Percentiles rank a stretch among this genome's conserved stretches.
These are phyloP conservation scores for Premnoplex brunnescens DNA, from an alignment of 2,797 vertebrate genomes.

Conservation along the genomic window DNA sequence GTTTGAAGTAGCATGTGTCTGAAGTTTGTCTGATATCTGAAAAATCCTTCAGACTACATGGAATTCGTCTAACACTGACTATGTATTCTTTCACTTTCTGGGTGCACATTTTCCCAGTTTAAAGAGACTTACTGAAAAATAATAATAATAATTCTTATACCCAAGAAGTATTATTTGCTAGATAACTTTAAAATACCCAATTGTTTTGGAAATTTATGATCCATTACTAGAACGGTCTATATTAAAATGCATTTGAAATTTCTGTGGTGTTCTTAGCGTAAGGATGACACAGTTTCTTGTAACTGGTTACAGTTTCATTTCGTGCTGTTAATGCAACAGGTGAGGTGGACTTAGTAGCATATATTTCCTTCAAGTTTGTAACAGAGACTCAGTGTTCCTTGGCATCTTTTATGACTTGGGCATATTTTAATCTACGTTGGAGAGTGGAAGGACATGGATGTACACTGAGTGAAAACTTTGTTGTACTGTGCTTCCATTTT, in stretches of 20 bases:
- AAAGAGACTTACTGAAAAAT: neutral
- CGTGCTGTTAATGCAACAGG: neutral
- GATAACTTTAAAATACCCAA: neutral
- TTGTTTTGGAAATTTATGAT: neutral
- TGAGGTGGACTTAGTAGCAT: neutral
- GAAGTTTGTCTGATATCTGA: neutral
- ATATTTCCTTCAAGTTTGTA: neutral
- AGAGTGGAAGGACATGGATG: neutral
- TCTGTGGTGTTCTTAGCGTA: neutral
- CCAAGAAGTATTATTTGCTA: neutral
- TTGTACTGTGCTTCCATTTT: neutral
- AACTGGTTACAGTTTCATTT: neutral
- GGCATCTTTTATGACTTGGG: neutral
- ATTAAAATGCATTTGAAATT: neutral
- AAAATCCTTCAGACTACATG: neutral
- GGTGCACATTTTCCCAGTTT: neutral
- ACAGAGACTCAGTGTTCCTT: neutral
- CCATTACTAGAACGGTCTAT: rapidly evolving
- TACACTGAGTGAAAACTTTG: neutral
- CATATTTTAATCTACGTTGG: neutral
- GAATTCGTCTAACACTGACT: neutral
- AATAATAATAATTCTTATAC: neutral
- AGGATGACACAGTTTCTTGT: neutral
- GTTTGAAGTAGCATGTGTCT: neutral
- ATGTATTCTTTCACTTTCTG: neutral